These are phyloP conservation scores for Burhinus oedicnemus DNA, from an alignment of 2,113 vertebrate species.

Conservation along the genomic window DNA sequence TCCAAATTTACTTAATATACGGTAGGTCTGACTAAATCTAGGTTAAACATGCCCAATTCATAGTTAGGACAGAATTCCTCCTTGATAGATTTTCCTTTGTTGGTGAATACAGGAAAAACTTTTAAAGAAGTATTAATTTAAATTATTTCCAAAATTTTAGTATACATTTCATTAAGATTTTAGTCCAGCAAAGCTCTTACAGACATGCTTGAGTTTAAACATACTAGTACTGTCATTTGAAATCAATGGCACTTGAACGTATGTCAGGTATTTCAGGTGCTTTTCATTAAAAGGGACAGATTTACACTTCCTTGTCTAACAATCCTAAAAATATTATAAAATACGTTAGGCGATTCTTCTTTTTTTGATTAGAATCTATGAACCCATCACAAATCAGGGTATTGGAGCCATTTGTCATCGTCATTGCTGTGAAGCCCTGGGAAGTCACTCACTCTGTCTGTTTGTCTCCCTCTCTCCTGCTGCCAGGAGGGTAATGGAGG, in stretches of 20 bases:
- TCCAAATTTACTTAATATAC: neutral
- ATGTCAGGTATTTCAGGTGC: neutral
- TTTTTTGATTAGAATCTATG: neutral
- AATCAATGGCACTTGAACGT: neutral
- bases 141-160: neutral
- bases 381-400: neutral
- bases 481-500: neutral
- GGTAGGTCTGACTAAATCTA: neutral
- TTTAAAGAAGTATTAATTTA: neutral
- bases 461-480: neutral
- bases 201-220: neutral
- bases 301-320: neutral
- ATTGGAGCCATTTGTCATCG: neutral
- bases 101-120: neutral
- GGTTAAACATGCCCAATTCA: neutral
- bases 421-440: neutral
- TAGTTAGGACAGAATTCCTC: neutral
- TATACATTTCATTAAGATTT: neutral
- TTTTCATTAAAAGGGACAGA: constrained; percentile 21
- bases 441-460: neutral
- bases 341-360: neutral
- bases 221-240: neutral
- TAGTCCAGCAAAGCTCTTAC: neutral
- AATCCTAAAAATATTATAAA: neutral
- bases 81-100: neutral